phyloP scores from a whole-genome alignment of 2,888 invertebrate genomes.

The Amblyjoppa fuscipennis region DNA sequence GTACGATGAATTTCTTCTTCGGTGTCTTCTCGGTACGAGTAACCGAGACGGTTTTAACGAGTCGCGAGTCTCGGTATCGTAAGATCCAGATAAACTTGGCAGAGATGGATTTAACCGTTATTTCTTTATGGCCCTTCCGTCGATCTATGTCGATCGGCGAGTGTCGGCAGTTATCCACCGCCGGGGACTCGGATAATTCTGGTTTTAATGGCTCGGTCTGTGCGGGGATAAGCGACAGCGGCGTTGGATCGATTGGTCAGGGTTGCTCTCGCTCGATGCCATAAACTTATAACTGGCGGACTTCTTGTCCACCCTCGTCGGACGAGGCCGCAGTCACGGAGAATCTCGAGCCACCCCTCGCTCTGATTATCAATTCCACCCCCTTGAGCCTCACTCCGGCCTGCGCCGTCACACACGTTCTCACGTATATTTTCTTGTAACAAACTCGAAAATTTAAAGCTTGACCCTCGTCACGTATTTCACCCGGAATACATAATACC shows the following conservation, averaged over 20 bases:
- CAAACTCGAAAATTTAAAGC: constrained; percentile 32
- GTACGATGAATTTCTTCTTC: neutral
- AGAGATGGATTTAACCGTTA: neutral
- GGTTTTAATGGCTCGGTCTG: constrained; percentile 39
- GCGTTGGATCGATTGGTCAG: constrained; percentile 30
- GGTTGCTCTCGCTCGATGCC: neutral
- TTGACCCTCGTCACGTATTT: constrained; percentile 36
- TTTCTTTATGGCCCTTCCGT: neutral
- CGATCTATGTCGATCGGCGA: constrained; percentile 12
- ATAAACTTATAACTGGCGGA: constrained; percentile 45
- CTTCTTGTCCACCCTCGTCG: constrained; percentile 32
- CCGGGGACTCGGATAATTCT: constrained; percentile 39
- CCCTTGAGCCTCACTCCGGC: neutral
- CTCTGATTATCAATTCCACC: constrained; percentile 43
- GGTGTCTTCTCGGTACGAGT: neutral
- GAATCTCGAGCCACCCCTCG: neutral
- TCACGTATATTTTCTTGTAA: constrained; percentile 46
- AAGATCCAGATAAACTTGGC: neutral
- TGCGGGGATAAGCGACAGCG: constrained; percentile 27
- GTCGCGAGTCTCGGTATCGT: neutral
- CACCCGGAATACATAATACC: neutral
- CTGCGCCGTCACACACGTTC: neutral
- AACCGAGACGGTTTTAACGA: neutral
- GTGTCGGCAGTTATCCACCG: constrained; percentile 4
- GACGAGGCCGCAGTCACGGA: neutral